These are phyloP conservation scores for Sandelia bainsii DNA, from an alignment of 2,797 vertebrate genomes.

Conservation along the genomic window DNA sequence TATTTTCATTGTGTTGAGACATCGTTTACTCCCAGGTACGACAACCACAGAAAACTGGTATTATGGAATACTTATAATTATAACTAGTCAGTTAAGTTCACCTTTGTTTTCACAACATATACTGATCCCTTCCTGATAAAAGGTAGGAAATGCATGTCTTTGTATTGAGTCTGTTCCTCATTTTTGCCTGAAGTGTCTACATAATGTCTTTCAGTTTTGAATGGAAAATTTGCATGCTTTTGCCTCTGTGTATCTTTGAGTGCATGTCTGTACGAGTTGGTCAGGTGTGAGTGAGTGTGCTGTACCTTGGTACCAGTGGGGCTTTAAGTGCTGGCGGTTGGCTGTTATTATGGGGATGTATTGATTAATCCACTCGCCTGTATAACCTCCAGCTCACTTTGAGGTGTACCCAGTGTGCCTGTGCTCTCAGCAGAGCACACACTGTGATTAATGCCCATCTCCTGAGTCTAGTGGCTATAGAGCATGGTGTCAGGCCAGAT, in stretches of 20 bases:
- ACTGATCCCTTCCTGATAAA: slow-evolving; percentile 22
- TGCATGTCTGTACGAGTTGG: slow-evolving; percentile 32
- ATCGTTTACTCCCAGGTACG: neutral
- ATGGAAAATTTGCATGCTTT: slow-evolving; percentile 17
- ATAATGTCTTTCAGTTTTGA: slow-evolving; percentile 26
- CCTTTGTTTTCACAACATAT: slow-evolving; percentile 35
- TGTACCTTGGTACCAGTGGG: slow-evolving; percentile 58
- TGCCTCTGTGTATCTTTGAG: slow-evolving; percentile 41
- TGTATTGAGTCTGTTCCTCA: slow-evolving; percentile 18
- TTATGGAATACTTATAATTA: slow-evolving; percentile 3
- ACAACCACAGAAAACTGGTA: slow-evolving; percentile 6
- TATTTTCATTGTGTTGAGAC: neutral
- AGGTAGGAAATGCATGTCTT: slow-evolving; percentile 9
- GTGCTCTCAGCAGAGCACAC: slow-evolving; percentile 83
- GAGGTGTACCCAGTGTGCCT: slow-evolving; percentile 85
- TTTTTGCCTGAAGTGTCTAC: slow-evolving; percentile 28
- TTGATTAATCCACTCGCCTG: slow-evolving; percentile 92
- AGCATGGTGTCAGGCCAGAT: slow-evolving; percentile 91
- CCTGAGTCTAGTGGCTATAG: slow-evolving; percentile 85
- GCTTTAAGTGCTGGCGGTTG: slow-evolving; percentile 76
- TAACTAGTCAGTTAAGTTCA: slow-evolving; percentile 5
- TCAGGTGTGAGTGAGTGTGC: slow-evolving; percentile 38
- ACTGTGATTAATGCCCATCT: slow-evolving; percentile 93
- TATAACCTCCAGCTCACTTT: slow-evolving; percentile 92
- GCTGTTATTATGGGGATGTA: slow-evolving; percentile 87